Evolutionary conservation across 2,797 vertebrate species (phyloP), one percentile per base, ranked within the genome.

Genomic region (Eulemur rubriventer): DNA sequence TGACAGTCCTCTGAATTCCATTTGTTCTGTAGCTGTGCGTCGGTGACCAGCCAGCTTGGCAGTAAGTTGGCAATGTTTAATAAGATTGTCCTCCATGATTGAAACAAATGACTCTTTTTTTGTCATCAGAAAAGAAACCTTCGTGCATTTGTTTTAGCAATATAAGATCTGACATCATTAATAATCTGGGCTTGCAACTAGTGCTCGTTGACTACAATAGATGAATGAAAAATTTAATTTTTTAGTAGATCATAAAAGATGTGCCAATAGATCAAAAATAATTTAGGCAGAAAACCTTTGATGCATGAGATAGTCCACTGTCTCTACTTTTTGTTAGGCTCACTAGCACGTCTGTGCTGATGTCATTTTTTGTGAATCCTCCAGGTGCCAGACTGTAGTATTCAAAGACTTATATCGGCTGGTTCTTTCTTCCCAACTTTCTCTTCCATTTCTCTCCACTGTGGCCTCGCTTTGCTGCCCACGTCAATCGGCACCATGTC

Each of bases 141-240:
- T 82, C 46, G 17, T 95, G 96, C 95, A 97, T 98, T 98, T 98
- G 91, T 97, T 98, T 97, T 97, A 96, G 96, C 96, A 95, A 98
- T 97, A 97, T 61, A 97, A 73, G 94, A 96, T 97, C 97, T 97
- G 97, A 97, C 91, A 96, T 98, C 98, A 98, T 98, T 96, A 96
- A 98, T 95, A 96, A 76, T 94, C 86, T 75, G 61, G 85, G 79
- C 96, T 97, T 96, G 87, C 65, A 86, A 81, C 86, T 76, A 88
- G 73, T 10, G 75, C 92, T 83, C 95, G 97, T 97, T 97, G 98
- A 98, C 96, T 97, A 97, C 73, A 96, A 93, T 92, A 95, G 94
- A 96, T 91, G 92, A 95, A 95, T 97, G 96, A 98, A 97, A 94
- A 97, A 96, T 97, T 98, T 98, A 96, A 98, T 96, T 97, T 98